Evolutionary conservation across 2,113 vertebrate species (phyloP), one percentile per base, ranked within the genome.

Genomic region (Spilogale gracilis): DNA sequence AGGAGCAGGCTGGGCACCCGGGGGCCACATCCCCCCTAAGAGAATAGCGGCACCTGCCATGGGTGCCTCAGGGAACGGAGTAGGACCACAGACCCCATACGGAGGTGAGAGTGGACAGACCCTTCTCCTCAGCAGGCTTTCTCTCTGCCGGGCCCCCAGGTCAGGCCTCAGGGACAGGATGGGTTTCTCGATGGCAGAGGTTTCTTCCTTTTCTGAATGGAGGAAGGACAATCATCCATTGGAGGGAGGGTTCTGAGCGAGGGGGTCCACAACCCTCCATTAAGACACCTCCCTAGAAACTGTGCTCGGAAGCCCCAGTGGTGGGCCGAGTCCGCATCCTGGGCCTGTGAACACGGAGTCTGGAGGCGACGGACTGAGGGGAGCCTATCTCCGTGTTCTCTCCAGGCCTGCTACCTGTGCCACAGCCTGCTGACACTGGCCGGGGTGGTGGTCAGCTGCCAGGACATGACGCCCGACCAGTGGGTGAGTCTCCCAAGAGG

Each of bases 351-450:
- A 2, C 4, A 1, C 21, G 65, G 85, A 48, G 4, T 38, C 27
- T 38, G 25, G 74, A 9, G 11, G 12, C 1, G 23, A 45, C 20
- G n/a, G 43, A 16, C 30, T 63, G 25, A 91, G 48, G 56, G 60
- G 48, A 6, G 27, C 74, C 25, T 1, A 0, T 23, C 11, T 17
- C 87, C 21, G 30, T 83, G n/a, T n/a, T 81, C 27, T 85, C 45
- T 76, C 3, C 91, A 98, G 98, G 89, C 73, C 65, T 98, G 92
- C 82, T 98, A 98, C 94, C 48, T 98, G 81, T 98, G 97, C 89
- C 67, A 97, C 95, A 98, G 96, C 94, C 98, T 98, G 82, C 96
- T 98, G 95, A 97, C 38, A 8, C 98, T 98, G 71, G 97, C 98
- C 1, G 97, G 94, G 11, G 54, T 92, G 25, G 97, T 97, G 27